Evolutionary conservation across 2,113 vertebrate species (phyloP).

Genomic region (Percina caprodes): DNA sequence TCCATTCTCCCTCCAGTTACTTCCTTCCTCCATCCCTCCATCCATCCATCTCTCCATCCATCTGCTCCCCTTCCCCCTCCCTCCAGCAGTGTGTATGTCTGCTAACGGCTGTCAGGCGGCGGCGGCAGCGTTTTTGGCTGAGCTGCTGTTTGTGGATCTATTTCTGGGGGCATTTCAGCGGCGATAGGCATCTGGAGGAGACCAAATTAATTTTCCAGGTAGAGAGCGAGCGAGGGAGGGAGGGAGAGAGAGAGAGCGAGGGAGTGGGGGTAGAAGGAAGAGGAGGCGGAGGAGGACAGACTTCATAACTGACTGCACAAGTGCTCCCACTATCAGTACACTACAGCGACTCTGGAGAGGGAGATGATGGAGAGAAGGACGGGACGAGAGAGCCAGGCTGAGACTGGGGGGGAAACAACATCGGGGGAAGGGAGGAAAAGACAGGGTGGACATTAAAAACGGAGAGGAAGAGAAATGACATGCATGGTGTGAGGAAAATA

Average conservation of each 20-base stretch:
- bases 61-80: constrained; percentile 19
- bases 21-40: constrained; percentile 4
- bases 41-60: constrained; percentile 28
- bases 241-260: constrained; percentile 38
- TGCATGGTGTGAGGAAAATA: too few species aligned
- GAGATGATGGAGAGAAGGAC: constrained; percentile 52
- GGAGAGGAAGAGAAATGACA: neutral
- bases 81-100: constrained; percentile 75
- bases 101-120: constrained; percentile 75
- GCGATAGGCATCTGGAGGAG: constrained; percentile 94
- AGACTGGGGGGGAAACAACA: constrained; percentile 20
- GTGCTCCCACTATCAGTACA: constrained; percentile 63
- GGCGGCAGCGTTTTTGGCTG: constrained; percentile 54
- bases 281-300: constrained; percentile 29
- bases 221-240: constrained; percentile 72
- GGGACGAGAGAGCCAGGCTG: neutral
- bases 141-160: constrained; percentile 89
- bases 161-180: constrained; percentile 93
- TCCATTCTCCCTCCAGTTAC: constrained; percentile 17
- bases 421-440: neutral
- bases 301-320: constrained; percentile 69
- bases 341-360: constrained; percentile 49
- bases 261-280: neutral
- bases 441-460: neutral
- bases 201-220: constrained; percentile 95